Conservation (phyloP, 1,140 invertebrate genomes). For the Cheumatopsyche charites region DNA sequence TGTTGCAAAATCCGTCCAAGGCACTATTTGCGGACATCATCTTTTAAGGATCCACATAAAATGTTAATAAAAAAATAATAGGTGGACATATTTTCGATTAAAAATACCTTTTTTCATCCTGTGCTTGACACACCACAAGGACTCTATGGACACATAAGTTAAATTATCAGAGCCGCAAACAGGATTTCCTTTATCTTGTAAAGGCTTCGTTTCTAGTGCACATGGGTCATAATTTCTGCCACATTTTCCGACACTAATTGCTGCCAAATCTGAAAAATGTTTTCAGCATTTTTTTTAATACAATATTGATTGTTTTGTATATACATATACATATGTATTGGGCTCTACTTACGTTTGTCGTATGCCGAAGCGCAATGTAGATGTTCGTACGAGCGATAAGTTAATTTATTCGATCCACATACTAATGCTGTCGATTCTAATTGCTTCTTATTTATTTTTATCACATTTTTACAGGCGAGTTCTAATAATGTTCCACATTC, state of each 20-base stretch:
- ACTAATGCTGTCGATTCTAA: slow-evolving; percentile 45
- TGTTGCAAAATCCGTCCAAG: neutral
- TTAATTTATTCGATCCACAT: slow-evolving; percentile 53
- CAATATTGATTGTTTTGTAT: neutral
- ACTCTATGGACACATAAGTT: slow-evolving; percentile 50
- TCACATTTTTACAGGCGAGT: slow-evolving; percentile 47
- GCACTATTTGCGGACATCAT: neutral
- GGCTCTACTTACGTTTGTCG: slow-evolving; percentile 50
- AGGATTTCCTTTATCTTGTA: slow-evolving; percentile 45
- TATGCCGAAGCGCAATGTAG: slow-evolving; percentile 50
- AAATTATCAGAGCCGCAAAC: slow-evolving; percentile 50
- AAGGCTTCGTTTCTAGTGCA: slow-evolving; percentile 40
- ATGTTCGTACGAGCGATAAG: slow-evolving; percentile 51
- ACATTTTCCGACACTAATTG: slow-evolving; percentile 50
- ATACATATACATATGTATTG: neutral
- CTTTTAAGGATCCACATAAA: neutral
- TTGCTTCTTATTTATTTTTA: slow-evolving; percentile 44
- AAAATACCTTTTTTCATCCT: slow-evolving; percentile 44
- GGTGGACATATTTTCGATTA: neutral
- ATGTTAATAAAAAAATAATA: neutral
- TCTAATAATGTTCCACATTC: slow-evolving; percentile 50
- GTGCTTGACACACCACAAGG: slow-evolving; percentile 50
- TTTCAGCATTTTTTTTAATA: neutral
- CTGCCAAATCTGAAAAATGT: slow-evolving; percentile 49
- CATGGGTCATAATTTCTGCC: slow-evolving; percentile 50